Percentiles rank a stretch among this genome's conserved stretches.
Conservation (phyloP, 92 coral and sea anemone genomes). For the Phenganax subtilis region DNA sequence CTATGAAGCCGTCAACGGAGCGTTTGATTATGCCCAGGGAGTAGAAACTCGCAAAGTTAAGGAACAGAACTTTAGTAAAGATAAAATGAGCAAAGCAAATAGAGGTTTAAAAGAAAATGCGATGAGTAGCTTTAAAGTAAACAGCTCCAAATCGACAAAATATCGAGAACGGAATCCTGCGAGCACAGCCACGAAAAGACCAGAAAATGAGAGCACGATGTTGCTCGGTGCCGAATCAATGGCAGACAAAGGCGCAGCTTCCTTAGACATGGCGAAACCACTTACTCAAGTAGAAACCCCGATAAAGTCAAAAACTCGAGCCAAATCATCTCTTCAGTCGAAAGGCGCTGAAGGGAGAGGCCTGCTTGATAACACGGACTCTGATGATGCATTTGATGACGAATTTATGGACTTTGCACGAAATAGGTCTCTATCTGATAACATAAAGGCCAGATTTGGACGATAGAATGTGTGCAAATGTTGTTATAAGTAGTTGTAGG, state of each 20-base stretch:
- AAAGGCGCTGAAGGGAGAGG: slow-evolving; percentile 33
- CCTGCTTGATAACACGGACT: slow-evolving; percentile 26
- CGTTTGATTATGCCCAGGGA: slow-evolving; percentile 20
- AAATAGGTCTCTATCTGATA: slow-evolving; percentile 24
- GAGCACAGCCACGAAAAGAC: neutral
- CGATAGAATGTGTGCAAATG: neutral
- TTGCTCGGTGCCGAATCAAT: neutral
- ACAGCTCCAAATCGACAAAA: slow-evolving; percentile 1
- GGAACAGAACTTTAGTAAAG: neutral
- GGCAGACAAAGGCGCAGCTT: neutral
- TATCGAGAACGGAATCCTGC: neutral
- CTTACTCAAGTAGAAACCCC: neutral
- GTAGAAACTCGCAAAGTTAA: neutral
- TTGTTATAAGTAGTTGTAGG: too few relatives aligned
- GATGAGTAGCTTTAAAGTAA: neutral
- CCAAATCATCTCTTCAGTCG: slow-evolving; percentile 6
- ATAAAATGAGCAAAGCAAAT: neutral
- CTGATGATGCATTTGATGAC: slow-evolving; percentile 42
- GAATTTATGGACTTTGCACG: slow-evolving; percentile 34
- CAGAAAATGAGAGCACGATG: neutral
- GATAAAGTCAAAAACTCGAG: neutral
- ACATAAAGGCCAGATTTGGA: slow-evolving; percentile 13
- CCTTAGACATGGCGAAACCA: neutral
- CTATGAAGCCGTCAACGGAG: slow-evolving; percentile 26
- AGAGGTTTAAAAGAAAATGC: slow-evolving; percentile 2